Evolutionary conservation across 2,888 invertebrate genomes (phyloP).

Genomic region (Pachliopta kotzebuea): DNA sequence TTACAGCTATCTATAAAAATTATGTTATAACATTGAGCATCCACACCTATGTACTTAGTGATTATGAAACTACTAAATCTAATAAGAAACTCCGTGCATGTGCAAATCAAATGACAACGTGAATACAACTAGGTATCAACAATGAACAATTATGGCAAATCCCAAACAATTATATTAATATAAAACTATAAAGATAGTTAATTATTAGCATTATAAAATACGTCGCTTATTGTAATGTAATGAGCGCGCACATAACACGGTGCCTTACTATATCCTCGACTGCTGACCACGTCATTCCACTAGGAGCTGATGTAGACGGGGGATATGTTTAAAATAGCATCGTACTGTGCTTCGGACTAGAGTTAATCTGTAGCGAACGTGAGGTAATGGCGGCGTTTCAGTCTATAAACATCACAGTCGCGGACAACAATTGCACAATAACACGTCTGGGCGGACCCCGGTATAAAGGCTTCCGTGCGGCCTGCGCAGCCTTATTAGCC

Average conservation of each 20-base stretch:
- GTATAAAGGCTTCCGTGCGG: slow-evolving; percentile 47
- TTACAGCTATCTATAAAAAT: slow-evolving; percentile 43
- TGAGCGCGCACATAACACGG: slow-evolving; percentile 56
- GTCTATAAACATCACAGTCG: slow-evolving; percentile 86
- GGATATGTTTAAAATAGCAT: slow-evolving; percentile 41
- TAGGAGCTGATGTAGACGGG: slow-evolving; percentile 17
- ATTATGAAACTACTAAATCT: slow-evolving; percentile 52
- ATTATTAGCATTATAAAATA: slow-evolving; percentile 48
- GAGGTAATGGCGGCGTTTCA: slow-evolving; percentile 81
- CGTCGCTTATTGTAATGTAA: slow-evolving; percentile 62
- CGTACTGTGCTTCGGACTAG: slow-evolving; percentile 73
- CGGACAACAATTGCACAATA: slow-evolving; percentile 80
- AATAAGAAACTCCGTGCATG: slow-evolving; percentile 68
- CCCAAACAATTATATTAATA: slow-evolving; percentile 60
- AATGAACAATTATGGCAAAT: slow-evolving; percentile 74
- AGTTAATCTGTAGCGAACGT: slow-evolving; percentile 73
- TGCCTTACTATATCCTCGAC: slow-evolving; percentile 38
- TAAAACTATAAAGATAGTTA: slow-evolving; percentile 64
- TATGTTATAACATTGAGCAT: slow-evolving; percentile 67
- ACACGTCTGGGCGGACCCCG: slow-evolving; percentile 65
- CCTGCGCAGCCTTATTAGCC: slow-evolving; percentile 53
- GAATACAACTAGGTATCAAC: slow-evolving; percentile 65
- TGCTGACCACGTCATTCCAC: slow-evolving; percentile 16
- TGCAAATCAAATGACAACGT: slow-evolving; percentile 62
- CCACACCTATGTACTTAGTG: slow-evolving; percentile 54